Evolutionary conservation across 2,113 vertebrate genomes (phyloP).

Genomic region (Myanophis thanlyinensis): DNA sequence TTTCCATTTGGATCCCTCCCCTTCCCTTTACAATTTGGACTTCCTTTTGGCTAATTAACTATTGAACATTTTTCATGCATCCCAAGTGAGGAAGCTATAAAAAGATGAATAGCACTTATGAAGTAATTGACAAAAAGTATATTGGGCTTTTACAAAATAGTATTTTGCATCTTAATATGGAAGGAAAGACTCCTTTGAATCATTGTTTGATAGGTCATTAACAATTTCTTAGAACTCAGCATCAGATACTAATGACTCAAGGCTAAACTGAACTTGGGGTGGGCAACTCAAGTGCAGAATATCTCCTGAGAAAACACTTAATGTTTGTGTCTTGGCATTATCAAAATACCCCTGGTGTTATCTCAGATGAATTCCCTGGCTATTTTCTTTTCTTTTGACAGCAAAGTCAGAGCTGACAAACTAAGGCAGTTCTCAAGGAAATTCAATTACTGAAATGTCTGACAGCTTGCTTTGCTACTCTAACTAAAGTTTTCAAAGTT

Average conservation of each 20-base stretch:
- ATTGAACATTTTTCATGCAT: slow-evolving; percentile 73
- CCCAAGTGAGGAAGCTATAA: slow-evolving; percentile 63
- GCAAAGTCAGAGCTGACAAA: slow-evolving; percentile 73
- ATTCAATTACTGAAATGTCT: slow-evolving; percentile 75
- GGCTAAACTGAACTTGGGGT: slow-evolving; percentile 44
- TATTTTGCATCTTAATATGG: slow-evolving; percentile 56
- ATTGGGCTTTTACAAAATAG: slow-evolving; percentile 57
- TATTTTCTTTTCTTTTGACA: slow-evolving; percentile 73
- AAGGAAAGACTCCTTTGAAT: slow-evolving; percentile 62
- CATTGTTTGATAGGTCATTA: slow-evolving; percentile 67
- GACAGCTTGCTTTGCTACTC: slow-evolving; percentile 71
- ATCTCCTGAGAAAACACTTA: slow-evolving; percentile 54
- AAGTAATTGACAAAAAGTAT: slow-evolving; percentile 66
- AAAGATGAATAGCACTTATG: slow-evolving; percentile 71
- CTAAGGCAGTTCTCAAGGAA: slow-evolving; percentile 72
- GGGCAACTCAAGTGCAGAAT: slow-evolving; percentile 24
- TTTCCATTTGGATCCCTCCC: slow-evolving; percentile 26
- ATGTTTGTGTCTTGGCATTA: slow-evolving; percentile 60
- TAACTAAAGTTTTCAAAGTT: slow-evolving; percentile 71
- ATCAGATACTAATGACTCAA: slow-evolving; percentile 56
- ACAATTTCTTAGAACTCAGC: slow-evolving; percentile 60
- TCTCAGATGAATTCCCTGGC: slow-evolving; percentile 68
- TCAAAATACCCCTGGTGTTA: slow-evolving; percentile 65
- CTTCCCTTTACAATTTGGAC: slow-evolving; percentile 46
- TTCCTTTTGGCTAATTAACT: slow-evolving; percentile 77